Evolutionary conservation across 2,113 vertebrate species (phyloP).

Genomic region (Heterotilapia buettikoferi): DNA sequence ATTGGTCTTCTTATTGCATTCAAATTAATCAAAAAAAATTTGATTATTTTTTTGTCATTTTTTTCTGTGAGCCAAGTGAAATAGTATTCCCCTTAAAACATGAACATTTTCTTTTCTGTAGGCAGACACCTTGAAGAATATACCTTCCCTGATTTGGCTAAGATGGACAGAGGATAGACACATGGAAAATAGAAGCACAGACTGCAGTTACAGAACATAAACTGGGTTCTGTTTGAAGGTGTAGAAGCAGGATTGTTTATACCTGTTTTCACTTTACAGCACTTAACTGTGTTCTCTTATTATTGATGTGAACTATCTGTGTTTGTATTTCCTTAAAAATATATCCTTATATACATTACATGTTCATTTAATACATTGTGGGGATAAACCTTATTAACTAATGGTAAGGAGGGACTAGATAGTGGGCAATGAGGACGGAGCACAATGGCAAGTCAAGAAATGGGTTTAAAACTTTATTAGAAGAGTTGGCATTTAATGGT

Average conservation of each 20-base stretch:
- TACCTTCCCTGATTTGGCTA: neutral
- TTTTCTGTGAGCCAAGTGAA: neutral
- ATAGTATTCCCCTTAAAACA: neutral
- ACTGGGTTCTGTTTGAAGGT: neutral
- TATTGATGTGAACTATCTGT: neutral
- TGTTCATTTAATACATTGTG: neutral
- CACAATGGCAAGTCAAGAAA: neutral
- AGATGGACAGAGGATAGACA: neutral
- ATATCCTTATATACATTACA: neutral
- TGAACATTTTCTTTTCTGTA: neutral
- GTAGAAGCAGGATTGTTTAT: neutral
- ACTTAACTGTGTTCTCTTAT: neutral
- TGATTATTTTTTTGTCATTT: neutral
- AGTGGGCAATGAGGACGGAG: neutral
- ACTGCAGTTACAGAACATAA: neutral
- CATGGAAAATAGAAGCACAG: neutral
- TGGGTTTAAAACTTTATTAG: neutral
- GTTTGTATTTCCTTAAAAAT: neutral
- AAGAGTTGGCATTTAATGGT: neutral
- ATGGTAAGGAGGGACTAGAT: neutral
- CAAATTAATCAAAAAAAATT: accelerated
- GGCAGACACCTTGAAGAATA: neutral
- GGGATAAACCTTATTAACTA: neutral
- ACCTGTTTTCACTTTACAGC: neutral
- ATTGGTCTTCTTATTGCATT: neutral